Conservation (phyloP, 2,797 vertebrate species). For the Rhyacichthys aspro region DNA sequence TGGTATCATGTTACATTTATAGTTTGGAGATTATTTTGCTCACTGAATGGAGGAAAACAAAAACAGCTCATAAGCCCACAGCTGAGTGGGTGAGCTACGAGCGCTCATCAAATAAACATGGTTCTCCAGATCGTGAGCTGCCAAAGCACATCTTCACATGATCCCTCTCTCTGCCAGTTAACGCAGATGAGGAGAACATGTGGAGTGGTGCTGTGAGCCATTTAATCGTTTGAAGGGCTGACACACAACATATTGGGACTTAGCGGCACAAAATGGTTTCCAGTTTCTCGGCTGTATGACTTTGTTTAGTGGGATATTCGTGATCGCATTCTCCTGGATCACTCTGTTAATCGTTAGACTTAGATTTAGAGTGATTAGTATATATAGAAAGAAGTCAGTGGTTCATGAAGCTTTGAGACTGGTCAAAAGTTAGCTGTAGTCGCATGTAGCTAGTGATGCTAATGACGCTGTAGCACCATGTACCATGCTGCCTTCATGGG, state of each 20-base stretch:
- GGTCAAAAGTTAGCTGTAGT: no score
- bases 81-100: conserved; percentile 73
- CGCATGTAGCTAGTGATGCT: no score
- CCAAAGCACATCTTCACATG: conserved; percentile 72
- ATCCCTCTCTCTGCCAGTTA: conserved; percentile 62
- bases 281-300: neutral
- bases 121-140: conserved; percentile 52
- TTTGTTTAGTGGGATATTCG: neutral
- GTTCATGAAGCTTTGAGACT: no score
- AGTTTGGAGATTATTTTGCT: conserved; percentile 55
- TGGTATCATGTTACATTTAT: conserved; percentile 2
- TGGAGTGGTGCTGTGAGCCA: conserved; percentile 59
- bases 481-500: no score
- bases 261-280: neutral
- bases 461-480: no score
- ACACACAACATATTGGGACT: conserved; percentile 50
- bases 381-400: no score
- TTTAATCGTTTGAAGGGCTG: conserved; percentile 53
- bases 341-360: no score
- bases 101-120: conserved; percentile 72
- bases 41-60: conserved; percentile 60
- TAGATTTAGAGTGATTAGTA: no score
- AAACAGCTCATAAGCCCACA: conserved; percentile 62
- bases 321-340: no score
- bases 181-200: conserved; percentile 66